Base-by-base conservation (phyloP, 2,113 vertebrate genomes). In the Leuciscus idus region DNA sequence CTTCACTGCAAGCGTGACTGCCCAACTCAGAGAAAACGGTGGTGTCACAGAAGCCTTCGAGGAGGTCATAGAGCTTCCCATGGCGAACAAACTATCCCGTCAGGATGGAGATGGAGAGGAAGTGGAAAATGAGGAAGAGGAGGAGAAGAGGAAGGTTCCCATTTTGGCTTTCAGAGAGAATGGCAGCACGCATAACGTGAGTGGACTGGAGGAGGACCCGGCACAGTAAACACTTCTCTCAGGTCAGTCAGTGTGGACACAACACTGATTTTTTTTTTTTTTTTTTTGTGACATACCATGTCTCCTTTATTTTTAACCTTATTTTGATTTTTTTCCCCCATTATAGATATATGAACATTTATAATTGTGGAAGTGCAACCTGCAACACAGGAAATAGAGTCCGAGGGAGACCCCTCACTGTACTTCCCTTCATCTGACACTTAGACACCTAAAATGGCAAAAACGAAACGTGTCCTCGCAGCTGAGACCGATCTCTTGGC, bases 91-190 rank as follows among this genome's bases (percentile, higher is more conserved):
- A 91, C 88, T 96, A 90, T 91, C 96, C 84, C 94, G 92, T 85
- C 88, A 92, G 55, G 93, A 93, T 84, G 93, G 91, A 46, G 89
- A 92, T 62, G 95, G 94, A 84, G 88, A 95, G 92, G 95, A 96
- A 88, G 87, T 95, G 91, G 93, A 91, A 81, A 95, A 90, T 36
- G 96, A 96, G 94, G 87, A 43, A 43, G 43, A 94, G 81, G 94
- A 92, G 84, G 92, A 91, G 70, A 95, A 50, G 94, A 95, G 0
- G 94, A 94, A 73, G 94, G 94, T 94, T 91, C 95, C 96, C 90
- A 91, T 97, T 83, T 89, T 98, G 90, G 97, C 97, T 92, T 99
- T 99, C 93, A 95, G 93, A 89, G 97, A 98, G 86, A 97, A 98
- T 81, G 96, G 96, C 62, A 95, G 96, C 79, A 92, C 95, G n/a